Percentiles rank a stretch among this genome's conserved stretches.
Evolutionary conservation across 1,140 invertebrate genomes (phyloP).

Genomic region (Aradophagus sp.): DNA sequence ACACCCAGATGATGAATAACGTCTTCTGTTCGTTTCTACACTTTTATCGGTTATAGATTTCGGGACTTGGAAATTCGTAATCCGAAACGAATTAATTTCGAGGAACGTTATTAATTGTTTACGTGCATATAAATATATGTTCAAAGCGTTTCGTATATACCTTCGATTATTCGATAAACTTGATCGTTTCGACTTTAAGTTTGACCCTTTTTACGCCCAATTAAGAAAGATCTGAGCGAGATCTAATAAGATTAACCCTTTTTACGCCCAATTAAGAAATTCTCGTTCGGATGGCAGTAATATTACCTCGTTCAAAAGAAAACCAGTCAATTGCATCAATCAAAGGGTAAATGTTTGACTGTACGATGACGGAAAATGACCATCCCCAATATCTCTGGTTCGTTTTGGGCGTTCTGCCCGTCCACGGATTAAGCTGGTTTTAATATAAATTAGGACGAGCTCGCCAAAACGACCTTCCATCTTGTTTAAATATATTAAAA

Average conservation of each 20-base stretch:
- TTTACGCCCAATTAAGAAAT: conserved; percentile 41
- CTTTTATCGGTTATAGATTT: too few species aligned
- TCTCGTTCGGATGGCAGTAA: conserved; percentile 1
- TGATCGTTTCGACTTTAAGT: conserved; percentile 10
- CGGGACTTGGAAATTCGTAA: too few species aligned
- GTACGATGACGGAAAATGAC: conserved; percentile 21
- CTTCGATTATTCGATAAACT: conserved; percentile 5
- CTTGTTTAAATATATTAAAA: conserved; percentile 23
- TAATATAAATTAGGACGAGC: conserved; percentile 32
- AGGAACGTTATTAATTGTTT: too few species aligned
- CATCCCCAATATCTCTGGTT: conserved; percentile 5
- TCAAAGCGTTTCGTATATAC: too few species aligned
- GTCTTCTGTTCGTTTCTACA: too few species aligned
- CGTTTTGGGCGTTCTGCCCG: conserved; percentile 6
- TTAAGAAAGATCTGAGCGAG: conserved; percentile 25
- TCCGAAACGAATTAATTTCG: too few species aligned
- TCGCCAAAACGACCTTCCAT: conserved; percentile 14
- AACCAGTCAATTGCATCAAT: conserved; percentile 29
- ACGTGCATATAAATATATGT: too few species aligned
- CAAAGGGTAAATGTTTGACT: conserved; percentile 28
- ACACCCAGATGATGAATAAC: too few species aligned
- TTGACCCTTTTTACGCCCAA: conserved; percentile 43
- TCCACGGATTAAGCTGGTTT: conserved; percentile 35
- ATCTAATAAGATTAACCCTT: conserved; percentile 47
- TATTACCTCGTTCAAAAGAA: conserved; percentile 38